Evolutionary conservation across 2,113 vertebrate species (phyloP).

Genomic region (Pelodiscus sinensis): DNA sequence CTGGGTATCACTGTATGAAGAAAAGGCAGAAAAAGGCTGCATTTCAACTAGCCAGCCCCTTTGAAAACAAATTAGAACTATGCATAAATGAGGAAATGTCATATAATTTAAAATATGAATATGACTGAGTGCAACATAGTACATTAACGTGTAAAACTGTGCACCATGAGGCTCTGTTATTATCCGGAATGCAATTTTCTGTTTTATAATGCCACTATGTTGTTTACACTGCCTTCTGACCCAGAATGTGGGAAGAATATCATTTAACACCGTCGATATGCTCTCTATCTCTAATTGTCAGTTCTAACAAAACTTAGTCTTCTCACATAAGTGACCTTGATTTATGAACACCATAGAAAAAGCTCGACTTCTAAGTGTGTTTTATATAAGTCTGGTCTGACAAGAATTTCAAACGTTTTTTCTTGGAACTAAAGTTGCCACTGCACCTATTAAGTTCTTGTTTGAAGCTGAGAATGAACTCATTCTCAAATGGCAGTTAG

Average conservation of each 20-base stretch:
- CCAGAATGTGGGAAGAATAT: slow-evolving; percentile 17
- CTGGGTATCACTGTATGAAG: neutral
- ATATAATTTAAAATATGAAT: slow-evolving; percentile 65
- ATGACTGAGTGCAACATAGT: slow-evolving; percentile 13
- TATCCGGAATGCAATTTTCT: slow-evolving; percentile 47
- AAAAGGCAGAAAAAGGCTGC: neutral
- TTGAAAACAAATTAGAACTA: slow-evolving; percentile 14
- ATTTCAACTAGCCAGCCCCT: neutral
- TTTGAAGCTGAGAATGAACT: slow-evolving; percentile 38
- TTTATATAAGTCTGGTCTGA: slow-evolving; percentile 8
- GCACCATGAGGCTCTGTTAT: slow-evolving; percentile 20
- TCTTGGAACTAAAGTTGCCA: slow-evolving; percentile 19
- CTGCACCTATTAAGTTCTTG: neutral
- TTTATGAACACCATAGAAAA: slow-evolving; percentile 35
- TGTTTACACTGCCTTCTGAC: slow-evolving; percentile 59
- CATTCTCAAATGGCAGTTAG: slow-evolving; percentile 44
- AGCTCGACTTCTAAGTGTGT: slow-evolving; percentile 20
- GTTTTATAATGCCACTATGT: slow-evolving; percentile 25
- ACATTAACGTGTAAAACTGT: slow-evolving; percentile 34
- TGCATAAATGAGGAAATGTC: slow-evolving; percentile 27
- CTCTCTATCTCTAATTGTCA: slow-evolving; percentile 54
- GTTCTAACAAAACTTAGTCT: slow-evolving; percentile 52
- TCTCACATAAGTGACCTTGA: slow-evolving; percentile 64
- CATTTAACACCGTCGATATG: slow-evolving; percentile 43
- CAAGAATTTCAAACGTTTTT: slow-evolving; percentile 25